Conservation (phyloP, 2,113 vertebrate genomes). For the Oreochromis niloticus region DNA sequence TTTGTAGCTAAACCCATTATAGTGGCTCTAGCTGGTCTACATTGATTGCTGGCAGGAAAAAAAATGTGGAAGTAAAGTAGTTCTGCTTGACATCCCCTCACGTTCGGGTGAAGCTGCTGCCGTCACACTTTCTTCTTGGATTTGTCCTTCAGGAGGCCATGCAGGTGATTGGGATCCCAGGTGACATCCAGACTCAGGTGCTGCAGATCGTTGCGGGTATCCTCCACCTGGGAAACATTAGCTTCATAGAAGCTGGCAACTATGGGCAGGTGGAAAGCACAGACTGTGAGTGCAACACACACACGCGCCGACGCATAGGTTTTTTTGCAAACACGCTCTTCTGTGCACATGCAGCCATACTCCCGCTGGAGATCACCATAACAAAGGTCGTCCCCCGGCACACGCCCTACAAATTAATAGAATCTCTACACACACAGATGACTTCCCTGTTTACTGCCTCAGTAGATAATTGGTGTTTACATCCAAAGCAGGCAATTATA, state of each 20-base stretch:
- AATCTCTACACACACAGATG: background rate
- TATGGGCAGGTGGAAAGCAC: constrained; percentile 86
- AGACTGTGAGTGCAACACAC: constrained; percentile 81
- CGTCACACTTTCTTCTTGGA: background rate
- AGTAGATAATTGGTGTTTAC: constrained; percentile 4
- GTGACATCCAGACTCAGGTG: constrained; percentile 77
- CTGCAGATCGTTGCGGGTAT: constrained; percentile 90
- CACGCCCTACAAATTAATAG: background rate
- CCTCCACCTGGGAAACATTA: constrained; percentile 91
- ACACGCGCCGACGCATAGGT: background rate
- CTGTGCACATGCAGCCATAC: background rate
- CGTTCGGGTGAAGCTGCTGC: background rate
- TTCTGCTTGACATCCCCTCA: background rate
- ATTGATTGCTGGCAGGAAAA: background rate
- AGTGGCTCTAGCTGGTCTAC: background rate
- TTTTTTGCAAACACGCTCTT: background rate
- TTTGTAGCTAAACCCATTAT: background rate
- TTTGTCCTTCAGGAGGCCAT: constrained; percentile 82
- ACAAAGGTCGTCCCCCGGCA: background rate
- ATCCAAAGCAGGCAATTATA: background rate
- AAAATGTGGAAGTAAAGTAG: background rate
- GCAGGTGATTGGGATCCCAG: constrained; percentile 87
- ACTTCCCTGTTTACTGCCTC: background rate
- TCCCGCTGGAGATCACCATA: background rate
- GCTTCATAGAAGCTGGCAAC: constrained; percentile 90